phyloP scores from a whole-genome alignment of 1,140 invertebrate species.

The Camponotus pennsylvanicus region DNA sequence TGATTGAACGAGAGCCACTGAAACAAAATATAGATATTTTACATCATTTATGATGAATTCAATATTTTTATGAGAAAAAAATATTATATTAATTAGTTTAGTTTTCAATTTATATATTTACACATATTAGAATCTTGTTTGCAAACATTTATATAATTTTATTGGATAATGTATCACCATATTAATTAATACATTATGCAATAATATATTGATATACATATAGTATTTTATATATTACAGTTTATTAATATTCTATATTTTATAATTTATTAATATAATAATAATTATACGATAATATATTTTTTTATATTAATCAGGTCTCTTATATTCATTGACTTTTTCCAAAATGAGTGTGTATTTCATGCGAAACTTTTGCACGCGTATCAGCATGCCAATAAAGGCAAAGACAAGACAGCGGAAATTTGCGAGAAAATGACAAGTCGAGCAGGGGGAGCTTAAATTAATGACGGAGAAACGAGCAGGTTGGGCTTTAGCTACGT shows the following conservation, averaged over 20 bases:
- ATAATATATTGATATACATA: no score
- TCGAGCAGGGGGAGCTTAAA: neutral
- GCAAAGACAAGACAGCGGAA: conserved; percentile 1
- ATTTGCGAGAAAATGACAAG: neutral
- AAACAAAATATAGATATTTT: neutral
- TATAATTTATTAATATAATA: no score
- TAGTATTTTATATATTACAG: no score
- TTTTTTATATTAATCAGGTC: no score
- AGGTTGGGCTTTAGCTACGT: conserved; percentile 28
- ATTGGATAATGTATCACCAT: neutral
- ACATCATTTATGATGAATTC: no score
- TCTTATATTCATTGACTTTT: neutral
- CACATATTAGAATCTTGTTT: neutral
- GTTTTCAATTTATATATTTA: neutral
- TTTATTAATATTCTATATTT: no score
- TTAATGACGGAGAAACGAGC: conserved; percentile 22
- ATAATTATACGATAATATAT: no score
- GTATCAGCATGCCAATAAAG: neutral
- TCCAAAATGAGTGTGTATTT: neutral
- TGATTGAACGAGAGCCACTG: neutral
- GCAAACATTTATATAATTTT: neutral
- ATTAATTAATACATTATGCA: no score
- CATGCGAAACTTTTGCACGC: neutral
- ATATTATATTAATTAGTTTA: neutral
- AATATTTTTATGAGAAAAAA: neutral